Evolutionary conservation across 2,888 invertebrate genomes (phyloP).

Genomic region (Entomobrya proxima): DNA sequence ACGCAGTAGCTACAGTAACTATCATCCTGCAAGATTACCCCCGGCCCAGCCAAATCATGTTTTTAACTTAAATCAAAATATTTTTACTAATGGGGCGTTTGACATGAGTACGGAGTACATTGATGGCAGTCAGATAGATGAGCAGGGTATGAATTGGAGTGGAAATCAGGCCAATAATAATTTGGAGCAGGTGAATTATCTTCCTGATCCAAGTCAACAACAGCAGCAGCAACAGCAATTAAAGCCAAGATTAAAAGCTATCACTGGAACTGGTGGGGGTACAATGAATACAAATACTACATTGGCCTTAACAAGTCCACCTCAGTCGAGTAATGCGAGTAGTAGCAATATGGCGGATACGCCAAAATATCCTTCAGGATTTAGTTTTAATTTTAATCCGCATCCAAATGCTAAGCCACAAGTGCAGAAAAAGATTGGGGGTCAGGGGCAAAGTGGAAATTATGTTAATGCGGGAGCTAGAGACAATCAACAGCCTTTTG

Average conservation of each 20-base stretch:
- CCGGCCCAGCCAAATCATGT: slow-evolving; percentile 66
- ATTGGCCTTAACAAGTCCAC: slow-evolving; percentile 50
- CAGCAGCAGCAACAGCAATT: background rate
- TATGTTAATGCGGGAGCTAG: slow-evolving; percentile 8
- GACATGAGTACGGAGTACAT: slow-evolving; percentile 75
- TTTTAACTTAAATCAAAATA: slow-evolving; percentile 74
- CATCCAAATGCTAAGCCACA: slow-evolving; percentile 30
- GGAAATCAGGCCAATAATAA: slow-evolving; percentile 71
- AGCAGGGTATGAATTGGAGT: slow-evolving; percentile 64
- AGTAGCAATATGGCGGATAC: slow-evolving; percentile 9
- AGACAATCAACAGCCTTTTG: slow-evolving; percentile 67
- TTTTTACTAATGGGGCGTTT: slow-evolving; percentile 74
- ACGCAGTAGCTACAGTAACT: slow-evolving; percentile 92
- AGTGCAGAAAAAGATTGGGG: slow-evolving; percentile 33
- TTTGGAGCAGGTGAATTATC: slow-evolving; percentile 70
- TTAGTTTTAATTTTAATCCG: slow-evolving; percentile 66
- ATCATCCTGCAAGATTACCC: slow-evolving; percentile 80
- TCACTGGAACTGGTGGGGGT: background rate
- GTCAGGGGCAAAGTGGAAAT: too few species aligned
- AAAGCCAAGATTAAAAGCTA: too few species aligned
- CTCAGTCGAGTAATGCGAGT: slow-evolving; percentile 38
- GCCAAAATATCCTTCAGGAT: slow-evolving; percentile 59
- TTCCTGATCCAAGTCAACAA: slow-evolving; percentile 49
- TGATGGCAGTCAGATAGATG: too few species aligned
- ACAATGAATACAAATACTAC: slow-evolving; percentile 55